Percentiles rank a stretch among this genome's conserved stretches.
Conservation (phyloP, 2,113 vertebrate genomes). For the Eudyptes chrysolophus region DNA sequence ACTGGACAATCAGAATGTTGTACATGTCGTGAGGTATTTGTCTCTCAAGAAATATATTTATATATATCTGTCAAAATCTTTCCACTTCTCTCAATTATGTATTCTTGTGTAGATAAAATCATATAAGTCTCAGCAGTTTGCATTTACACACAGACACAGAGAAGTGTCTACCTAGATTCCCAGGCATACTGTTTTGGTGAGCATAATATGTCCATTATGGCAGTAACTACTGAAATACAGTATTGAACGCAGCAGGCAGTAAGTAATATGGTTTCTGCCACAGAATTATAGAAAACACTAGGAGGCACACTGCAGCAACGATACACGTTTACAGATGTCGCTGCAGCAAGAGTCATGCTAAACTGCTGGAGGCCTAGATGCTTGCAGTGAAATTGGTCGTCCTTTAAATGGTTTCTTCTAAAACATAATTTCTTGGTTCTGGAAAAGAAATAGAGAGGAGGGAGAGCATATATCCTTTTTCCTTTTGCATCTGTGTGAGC, state of each 20-base stretch:
- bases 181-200: neutral
- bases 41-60: neutral
- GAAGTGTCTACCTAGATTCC: neutral
- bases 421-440: constrained; percentile 70
- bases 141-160: neutral
- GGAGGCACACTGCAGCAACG: constrained; percentile 56
- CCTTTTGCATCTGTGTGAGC: neutral
- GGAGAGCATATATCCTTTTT: neutral
- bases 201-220: neutral
- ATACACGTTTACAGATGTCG: constrained; percentile 59
- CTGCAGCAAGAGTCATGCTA: constrained; percentile 41
- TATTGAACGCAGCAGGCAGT: constrained; percentile 18
- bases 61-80: neutral
- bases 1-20: neutral
- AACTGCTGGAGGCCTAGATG: constrained; percentile 61
- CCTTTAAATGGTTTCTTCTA: constrained; percentile 68
- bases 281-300: constrained; percentile 46
- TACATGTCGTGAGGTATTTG: neutral
- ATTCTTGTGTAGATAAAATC: neutral
- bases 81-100: neutral
- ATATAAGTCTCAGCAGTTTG: neutral
- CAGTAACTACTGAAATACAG: neutral
- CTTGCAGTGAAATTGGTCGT: constrained; percentile 66
- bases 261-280: constrained; percentile 29
- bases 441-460: constrained; percentile 48